Base-by-base conservation (phyloP, 2,113 vertebrate genomes). In the Corythoichthys intestinalis region DNA sequence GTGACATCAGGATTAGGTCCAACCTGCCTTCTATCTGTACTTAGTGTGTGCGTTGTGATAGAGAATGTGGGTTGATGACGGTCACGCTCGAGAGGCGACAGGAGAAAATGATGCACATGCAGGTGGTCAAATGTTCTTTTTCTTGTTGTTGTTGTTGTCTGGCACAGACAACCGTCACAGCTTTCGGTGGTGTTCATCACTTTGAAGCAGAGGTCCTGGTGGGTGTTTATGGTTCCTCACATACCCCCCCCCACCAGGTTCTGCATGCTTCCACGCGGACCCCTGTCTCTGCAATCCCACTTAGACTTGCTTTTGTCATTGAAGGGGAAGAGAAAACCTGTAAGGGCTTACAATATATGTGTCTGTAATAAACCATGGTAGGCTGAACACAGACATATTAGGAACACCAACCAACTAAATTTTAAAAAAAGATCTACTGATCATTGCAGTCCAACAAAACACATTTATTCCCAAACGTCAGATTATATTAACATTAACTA, bases 151-250 rank as follows among this genome's bases (percentile, higher is more conserved):
- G 56, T 37, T 38, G 34, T 58, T 4, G 82, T 87, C 85, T 87
- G 83, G 76, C 83, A 77, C 82, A 81, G 86, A 91, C 79, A 53
- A 82, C 67, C 75, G 52, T 73, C 71, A 73, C 79, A 76, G 85
- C 86, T 86, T 90, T 86, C 85, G 87, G 87, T 83, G 85, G 79
- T 74, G 84, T 85, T 88, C 79, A 81, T 85, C 84, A 79, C 80
- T 83, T 89, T 89, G 79, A 86, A 88, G 82, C 70, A 79, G 84
- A 81, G 90, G 78, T 84, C 88, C 87, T 86, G 85, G 83, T 85
- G 90, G 86, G 89, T 87, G 90, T 91, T 91, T 90, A 91, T 79
- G 86, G 85, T 84, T 87, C 86, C 88, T 83, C 73, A 87, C 86
- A 71, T 86, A 80, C 73, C 64, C 81, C 64, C 81, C 59, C 66